Evolutionary conservation across 2,113 vertebrate genomes (phyloP).

Genomic region (Brienomyrus brachyistius): DNA sequence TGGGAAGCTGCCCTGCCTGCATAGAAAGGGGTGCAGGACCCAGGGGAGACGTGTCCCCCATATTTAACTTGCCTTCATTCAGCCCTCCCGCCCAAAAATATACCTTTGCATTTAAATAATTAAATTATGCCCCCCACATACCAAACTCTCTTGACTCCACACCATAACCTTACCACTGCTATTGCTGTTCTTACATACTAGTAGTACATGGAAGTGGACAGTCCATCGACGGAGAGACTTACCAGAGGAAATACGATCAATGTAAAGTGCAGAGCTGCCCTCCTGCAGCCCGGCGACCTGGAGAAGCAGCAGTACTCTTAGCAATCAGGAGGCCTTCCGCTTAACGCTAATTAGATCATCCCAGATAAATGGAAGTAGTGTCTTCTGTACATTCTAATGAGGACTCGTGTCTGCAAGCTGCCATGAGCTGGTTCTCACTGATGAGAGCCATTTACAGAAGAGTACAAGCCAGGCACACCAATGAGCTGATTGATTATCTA

Average conservation of each 20-base stretch:
- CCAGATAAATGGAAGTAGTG: constrained; percentile 71
- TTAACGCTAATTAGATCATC: constrained; percentile 74
- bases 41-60: not conserved
- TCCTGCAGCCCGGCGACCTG: constrained; percentile 62
- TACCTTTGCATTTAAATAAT: not conserved
- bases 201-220: not conserved
- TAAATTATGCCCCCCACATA: not conserved
- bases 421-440: constrained; percentile 38
- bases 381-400: constrained; percentile 75
- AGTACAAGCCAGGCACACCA: not conserved
- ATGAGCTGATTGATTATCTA: not conserved
- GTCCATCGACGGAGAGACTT: not conserved
- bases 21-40: not conserved
- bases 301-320: constrained; percentile 66
- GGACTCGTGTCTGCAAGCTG: constrained; percentile 65
- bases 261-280: constrained; percentile 40
- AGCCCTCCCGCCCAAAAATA: not conserved
- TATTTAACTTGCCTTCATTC: not conserved
- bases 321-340: constrained; percentile 74
- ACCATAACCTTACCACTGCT: not conserved
- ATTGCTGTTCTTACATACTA: not conserved
- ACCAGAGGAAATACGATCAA: not conserved
- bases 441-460: constrained; percentile 14
- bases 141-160: not conserved
- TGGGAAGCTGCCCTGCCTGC: not conserved